Evolutionary conservation across 2,113 vertebrate genomes (phyloP), one percentile per base, ranked within the genome.

Genomic region (Eurypyga helias): DNA sequence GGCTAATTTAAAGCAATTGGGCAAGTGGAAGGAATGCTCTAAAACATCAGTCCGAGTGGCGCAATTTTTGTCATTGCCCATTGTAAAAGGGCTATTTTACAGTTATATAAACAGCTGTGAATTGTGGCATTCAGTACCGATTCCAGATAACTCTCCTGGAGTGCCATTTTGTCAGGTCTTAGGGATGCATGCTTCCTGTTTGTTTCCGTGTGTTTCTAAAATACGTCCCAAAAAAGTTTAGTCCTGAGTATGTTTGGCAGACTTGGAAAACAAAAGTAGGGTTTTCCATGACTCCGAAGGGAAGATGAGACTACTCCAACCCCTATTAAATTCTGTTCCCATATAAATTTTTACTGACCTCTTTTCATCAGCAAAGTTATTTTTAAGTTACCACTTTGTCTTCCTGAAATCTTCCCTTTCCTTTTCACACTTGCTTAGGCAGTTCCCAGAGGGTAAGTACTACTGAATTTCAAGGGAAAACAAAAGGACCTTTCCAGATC

Each of bases 11-110:
- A 85, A 92, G 71, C 41, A 81, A 10, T 0, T 71, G 57, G 48
- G 28, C 20, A 70, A 78, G 21, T 21, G 13, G n/a, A 69, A 80
- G 49, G 26, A 72, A 13, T 76, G 17, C 36, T 76, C 10, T 61
- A 13, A 85, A 83, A 54, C 41, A 20, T 0, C 45, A 87, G 28
- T 29, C 24, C 0, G 0, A 46, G 31, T 49, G 31, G 25, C 18
- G 54, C 17, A 38, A 4, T 14, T 61, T 79, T 80, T 90, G 49
- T 61, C 29, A 24, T 10, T 73, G 31, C 29, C 36, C 13, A 3
- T 67, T 83, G 78, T 41, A 12, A 67, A 71, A 62, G 34, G n/a
- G 13, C 28, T 49, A 2, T 65, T 65, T 21, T 76, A 17, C n/a
- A 52, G 24, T 77, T 52, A 15, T 0, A 16, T 51, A 45, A 70